Evolutionary conservation across 2,113 vertebrate genomes (phyloP), one percentile per base, ranked within the genome.

Genomic region (Mystacornis crossleyi): DNA sequence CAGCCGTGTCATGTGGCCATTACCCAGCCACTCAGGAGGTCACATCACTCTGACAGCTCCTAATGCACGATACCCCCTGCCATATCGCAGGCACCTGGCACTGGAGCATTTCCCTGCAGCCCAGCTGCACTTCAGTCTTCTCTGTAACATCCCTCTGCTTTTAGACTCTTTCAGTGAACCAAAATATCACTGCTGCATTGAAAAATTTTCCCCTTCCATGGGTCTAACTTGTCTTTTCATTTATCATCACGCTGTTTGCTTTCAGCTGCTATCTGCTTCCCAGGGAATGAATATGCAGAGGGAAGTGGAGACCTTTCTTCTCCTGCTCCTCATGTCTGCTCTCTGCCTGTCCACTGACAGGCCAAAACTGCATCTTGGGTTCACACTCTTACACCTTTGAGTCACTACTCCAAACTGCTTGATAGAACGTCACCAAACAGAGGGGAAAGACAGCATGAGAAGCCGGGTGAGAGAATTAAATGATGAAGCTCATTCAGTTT

Each of bases 1-100:
- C 0, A 57, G 29, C 50, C 8, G 1, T 8, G n/a, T 38, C 28
- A 15, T 12, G 15, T 3, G 1, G 58, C 58, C 53, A 7, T 38
- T 31, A 54, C 34, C 51, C 28, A 42, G 64, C n/a, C n/a, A 26
- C 42, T 28, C 51, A 55, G 81, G 54, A 66, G 34, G 57, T 31
- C 4, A 2, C 17, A 51, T 51, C 55, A 38, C 42, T 50, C 64
- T 86, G 54, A 54, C 54, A 66, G 55, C 38, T 55, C 57, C 62
- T 58, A 54, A 21, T 34, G 26, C 1, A 0, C 33, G 42, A 55
- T 33, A 15, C 1, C 15, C 38, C 25, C 54, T 71, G 53, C 53
- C 43, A 48, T 20, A 19, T 10, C 40, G 67, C 6, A 2, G 31
- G 28, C 36, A 65, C 16, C 25, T 45, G 50, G 29, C 60, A 57